phyloP scores from a whole-genome alignment of 2,797 vertebrate genomes.

The Poecilia wingei region DNA sequence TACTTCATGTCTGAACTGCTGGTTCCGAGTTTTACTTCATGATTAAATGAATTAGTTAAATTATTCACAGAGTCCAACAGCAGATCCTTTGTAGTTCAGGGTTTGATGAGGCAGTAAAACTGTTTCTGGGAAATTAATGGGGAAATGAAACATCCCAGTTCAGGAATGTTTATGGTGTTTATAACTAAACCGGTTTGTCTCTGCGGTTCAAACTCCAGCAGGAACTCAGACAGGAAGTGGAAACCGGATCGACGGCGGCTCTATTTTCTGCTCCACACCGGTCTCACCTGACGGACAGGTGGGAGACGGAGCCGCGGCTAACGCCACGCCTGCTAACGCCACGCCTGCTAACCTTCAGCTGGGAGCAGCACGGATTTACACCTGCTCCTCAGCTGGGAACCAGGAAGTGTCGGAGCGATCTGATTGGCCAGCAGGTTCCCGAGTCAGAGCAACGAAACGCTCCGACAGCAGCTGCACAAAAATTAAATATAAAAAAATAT shows the following conservation, averaged over 20 bases:
- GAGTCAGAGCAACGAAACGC: background rate
- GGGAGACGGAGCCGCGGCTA: background rate
- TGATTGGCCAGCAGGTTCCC: background rate
- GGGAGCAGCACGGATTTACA: background rate
- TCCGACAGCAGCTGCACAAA: background rate
- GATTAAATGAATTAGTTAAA: too few relatives aligned
- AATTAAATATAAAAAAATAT: background rate
- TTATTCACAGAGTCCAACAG: too few relatives aligned
- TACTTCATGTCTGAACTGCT: too few relatives aligned
- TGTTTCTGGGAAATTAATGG: background rate
- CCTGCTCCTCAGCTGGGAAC: background rate
- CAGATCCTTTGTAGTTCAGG: background rate
- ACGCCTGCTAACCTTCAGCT: background rate
- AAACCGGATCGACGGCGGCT: background rate
- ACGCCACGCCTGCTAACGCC: background rate
- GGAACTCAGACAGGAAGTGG: constrained; percentile 1
- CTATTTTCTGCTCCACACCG: constrained; percentile 35
- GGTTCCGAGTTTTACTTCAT: too few relatives aligned
- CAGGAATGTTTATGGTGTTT: too few relatives aligned
- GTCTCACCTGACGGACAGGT: constrained; percentile 49
- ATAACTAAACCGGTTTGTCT: background rate
- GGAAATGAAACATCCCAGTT: background rate
- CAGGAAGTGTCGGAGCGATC: background rate
- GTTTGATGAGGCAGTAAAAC: background rate
- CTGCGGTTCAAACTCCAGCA: constrained; percentile 22